phyloP scores from a whole-genome alignment of 2,797 vertebrate species.

The Pelochelys cantorii region DNA sequence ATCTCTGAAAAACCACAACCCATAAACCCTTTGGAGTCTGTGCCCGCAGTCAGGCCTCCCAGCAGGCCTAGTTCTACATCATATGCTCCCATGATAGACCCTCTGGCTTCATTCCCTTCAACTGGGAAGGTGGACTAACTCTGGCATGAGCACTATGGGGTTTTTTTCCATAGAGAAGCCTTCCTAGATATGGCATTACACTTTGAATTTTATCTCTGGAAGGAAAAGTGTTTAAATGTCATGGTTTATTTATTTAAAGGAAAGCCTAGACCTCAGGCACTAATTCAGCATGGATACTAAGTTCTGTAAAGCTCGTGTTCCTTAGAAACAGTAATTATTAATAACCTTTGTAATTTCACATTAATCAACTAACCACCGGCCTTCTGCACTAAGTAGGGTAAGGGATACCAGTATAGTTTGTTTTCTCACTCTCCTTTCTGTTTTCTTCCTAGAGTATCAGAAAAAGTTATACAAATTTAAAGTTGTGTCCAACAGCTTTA shows the following conservation, averaged over 20 bases:
- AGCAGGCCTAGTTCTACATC: not conserved
- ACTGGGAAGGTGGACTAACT: not conserved
- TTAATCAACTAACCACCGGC: not conserved
- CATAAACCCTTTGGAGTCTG: fast-evolving
- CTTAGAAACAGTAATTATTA: not conserved
- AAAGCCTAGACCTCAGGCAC: not conserved
- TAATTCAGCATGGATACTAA: not conserved
- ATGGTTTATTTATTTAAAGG: not conserved
- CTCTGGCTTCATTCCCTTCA: not conserved
- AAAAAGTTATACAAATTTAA: not conserved
- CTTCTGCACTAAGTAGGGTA: not conserved
- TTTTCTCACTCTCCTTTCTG: not conserved
- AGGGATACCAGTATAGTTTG: not conserved
- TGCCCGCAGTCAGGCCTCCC: fast-evolving
- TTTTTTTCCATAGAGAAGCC: not conserved
- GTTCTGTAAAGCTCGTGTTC: not conserved
- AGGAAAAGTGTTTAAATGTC: fast-evolving
- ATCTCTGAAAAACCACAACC: not conserved
- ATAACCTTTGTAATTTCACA: not conserved
- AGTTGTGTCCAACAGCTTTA: not conserved
- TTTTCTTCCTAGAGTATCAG: not conserved
- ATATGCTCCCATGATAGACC: not conserved
- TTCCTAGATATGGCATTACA: not conserved
- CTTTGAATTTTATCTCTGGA: not conserved
- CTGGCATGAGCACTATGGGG: not conserved